Evolutionary conservation across 2,113 vertebrate genomes (phyloP).

Genomic region (Labeo catla): DNA sequence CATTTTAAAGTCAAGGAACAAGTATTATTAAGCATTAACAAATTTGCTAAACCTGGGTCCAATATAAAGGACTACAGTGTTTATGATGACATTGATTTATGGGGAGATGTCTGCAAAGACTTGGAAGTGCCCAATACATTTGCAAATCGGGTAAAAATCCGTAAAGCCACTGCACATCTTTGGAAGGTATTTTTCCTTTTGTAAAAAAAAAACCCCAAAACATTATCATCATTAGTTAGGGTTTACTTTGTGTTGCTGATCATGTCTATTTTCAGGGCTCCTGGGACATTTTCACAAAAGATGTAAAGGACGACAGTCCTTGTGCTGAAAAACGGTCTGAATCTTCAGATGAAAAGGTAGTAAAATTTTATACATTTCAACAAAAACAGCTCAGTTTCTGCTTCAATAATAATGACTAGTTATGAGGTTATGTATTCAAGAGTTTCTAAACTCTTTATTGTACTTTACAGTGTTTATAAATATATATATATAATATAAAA

Average conservation of each 20-base stretch:
- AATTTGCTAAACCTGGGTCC: constrained; percentile 7
- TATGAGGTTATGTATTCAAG: neutral
- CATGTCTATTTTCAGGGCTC: constrained; percentile 11
- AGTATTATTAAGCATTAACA: neutral
- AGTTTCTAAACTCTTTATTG: neutral
- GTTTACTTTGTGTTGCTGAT: constrained; percentile 14
- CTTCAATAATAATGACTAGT: constrained; percentile 18
- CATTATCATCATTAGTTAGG: neutral
- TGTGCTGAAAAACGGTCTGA: neutral
- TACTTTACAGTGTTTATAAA: neutral
- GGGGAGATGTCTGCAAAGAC: constrained; percentile 33
- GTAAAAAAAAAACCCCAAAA: neutral
- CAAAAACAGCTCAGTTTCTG: neutral
- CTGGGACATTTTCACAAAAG: neutral
- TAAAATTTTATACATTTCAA: neutral
- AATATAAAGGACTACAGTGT: constrained; percentile 16
- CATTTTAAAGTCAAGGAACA: neutral
- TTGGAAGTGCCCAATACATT: constrained; percentile 19
- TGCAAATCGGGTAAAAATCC: neutral
- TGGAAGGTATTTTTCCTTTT: constrained; percentile 24
- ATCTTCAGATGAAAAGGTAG: constrained; percentile 16
- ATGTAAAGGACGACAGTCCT: neutral
- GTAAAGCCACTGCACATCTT: constrained; percentile 7
- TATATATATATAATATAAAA: neutral
- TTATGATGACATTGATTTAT: constrained; percentile 4